These are phyloP conservation scores for Ferrisia virgata DNA, from an alignment of 2,888 invertebrate genomes.

Conservation along the genomic window DNA sequence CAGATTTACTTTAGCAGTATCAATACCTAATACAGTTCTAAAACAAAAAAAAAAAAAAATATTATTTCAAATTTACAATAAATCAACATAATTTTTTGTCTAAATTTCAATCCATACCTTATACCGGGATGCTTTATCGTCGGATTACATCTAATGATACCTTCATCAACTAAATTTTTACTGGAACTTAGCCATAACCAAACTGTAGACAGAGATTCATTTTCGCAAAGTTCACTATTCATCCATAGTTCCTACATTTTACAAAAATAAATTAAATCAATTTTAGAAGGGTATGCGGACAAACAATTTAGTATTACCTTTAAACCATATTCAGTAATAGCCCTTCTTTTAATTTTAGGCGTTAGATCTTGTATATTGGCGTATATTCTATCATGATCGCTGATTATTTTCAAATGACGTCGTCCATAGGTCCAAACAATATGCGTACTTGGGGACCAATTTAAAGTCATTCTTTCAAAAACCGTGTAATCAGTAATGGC, in stretches of 20 bases:
- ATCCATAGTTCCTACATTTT: constrained; percentile 68
- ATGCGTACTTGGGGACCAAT: constrained; percentile 72
- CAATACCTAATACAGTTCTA: constrained; percentile 50
- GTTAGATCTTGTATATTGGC: constrained; percentile 67
- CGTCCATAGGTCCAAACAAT: constrained; percentile 74
- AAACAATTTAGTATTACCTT: constrained; percentile 59
- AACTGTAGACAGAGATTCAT: constrained; percentile 69
- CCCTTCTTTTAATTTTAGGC: constrained; percentile 67
- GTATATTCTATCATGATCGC: constrained; percentile 58
- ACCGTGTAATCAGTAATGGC: constrained; percentile 71
- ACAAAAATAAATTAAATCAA: too few species aligned
- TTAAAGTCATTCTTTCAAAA: constrained; percentile 75
- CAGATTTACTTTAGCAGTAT: constrained; percentile 47
- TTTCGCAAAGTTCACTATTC: constrained; percentile 75
- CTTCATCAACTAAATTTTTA: constrained; percentile 67
- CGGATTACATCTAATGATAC: constrained; percentile 52
- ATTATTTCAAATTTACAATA: background rate
- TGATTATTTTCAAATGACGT: constrained; percentile 62
- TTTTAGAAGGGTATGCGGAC: background rate
- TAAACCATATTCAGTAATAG: constrained; percentile 72
- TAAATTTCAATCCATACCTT: constrained; percentile 49
- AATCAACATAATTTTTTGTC: background rate
- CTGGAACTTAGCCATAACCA: constrained; percentile 81
- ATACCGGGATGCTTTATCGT: constrained; percentile 52
- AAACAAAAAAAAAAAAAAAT: background rate